Evolutionary conservation across 2,888 invertebrate genomes (phyloP).

Genomic region (Watsonalla binaria): DNA sequence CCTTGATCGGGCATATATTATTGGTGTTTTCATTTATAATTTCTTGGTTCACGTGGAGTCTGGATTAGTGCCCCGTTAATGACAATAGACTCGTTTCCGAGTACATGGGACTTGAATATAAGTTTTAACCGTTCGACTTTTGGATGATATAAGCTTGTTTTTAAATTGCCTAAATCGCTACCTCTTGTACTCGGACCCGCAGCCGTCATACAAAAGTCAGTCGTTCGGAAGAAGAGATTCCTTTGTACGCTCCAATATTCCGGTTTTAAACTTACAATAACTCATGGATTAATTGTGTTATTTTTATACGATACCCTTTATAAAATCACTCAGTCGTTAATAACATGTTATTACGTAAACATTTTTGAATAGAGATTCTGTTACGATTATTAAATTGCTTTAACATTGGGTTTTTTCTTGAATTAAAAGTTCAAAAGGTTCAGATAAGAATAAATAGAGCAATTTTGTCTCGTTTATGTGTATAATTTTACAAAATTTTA

Average conservation of each 20-base stretch:
- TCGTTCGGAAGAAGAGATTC: constrained; percentile 51
- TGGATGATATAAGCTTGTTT: too few species aligned
- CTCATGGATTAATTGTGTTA: constrained; percentile 63
- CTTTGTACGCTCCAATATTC: constrained; percentile 55
- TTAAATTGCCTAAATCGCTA: constrained; percentile 8
- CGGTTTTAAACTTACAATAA: constrained; percentile 63
- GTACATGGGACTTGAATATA: too few species aligned
- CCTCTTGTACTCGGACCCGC: constrained; percentile 22
- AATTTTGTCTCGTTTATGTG: too few species aligned
- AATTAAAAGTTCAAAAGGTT: too few species aligned
- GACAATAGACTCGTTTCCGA: too few species aligned
- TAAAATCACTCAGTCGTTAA: constrained; percentile 35
- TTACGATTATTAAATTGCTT: constrained; percentile 20
- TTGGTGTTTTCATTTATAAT: too few species aligned
- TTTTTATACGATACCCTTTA: constrained; percentile 54
- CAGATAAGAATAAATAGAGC: too few species aligned
- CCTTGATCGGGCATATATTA: too few species aligned
- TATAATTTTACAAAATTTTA: too few species aligned
- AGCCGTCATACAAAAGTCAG: constrained; percentile 41
- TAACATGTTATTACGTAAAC: constrained; percentile 55
- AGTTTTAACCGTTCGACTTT: too few species aligned
- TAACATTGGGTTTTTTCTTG: constrained; percentile 7
- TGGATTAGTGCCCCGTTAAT: too few species aligned
- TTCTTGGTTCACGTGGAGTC: too few species aligned
- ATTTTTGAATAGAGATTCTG: constrained; percentile 28